Evolutionary conservation across 1,140 invertebrate species (phyloP), one percentile per base, ranked within the genome.

Genomic region (Pantala flavescens): DNA sequence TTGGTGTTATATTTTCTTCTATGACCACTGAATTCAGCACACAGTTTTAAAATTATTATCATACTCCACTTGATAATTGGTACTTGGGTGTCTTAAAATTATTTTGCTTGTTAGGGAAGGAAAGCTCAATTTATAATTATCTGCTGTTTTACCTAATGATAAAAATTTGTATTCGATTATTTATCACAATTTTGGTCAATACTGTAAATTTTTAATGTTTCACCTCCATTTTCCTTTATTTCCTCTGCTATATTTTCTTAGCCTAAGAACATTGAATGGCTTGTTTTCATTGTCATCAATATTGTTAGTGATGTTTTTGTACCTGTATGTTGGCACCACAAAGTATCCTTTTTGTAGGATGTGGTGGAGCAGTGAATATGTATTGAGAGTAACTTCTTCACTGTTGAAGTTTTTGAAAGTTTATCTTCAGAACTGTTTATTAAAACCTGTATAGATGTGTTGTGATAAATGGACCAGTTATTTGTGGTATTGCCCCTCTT

Each of bases 401-500:
- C 49, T 63, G 49, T 63, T 63, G n/a, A 63, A 63, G 49, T 63
- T 63, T 63, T 63, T 63, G n/a, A 63, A 63, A 63, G 49, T 63
- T 63, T 63, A 63, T 63, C 49, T 63, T 63, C 49, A 16, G 14
- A 63, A 63, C 49, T 63, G 49, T 63, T 63, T 63, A 63, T 63
- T 63, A 16, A 63, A 21, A 19, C 49, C 49, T 63, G 9, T 36
- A 63, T 63, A 63, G 49, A 63, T 63, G 49, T 63, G 49, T 63
- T 63, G 49, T 63, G 49, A 63, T 63, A 63, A 63, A 63, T 63
- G 49, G 49, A 63, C 49, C 49, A 63, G 49, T 63, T 63, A 63
- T 63, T 63, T 63, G 49, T 63, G 49, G 49, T 12, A 63, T 19
- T 63, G 49, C 49, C 49, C 49, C 49, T 63, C n/a, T 21, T 63